Base-by-base conservation (phyloP, 2,797 vertebrate genomes). In the Scomberomorus guttatus region DNA sequence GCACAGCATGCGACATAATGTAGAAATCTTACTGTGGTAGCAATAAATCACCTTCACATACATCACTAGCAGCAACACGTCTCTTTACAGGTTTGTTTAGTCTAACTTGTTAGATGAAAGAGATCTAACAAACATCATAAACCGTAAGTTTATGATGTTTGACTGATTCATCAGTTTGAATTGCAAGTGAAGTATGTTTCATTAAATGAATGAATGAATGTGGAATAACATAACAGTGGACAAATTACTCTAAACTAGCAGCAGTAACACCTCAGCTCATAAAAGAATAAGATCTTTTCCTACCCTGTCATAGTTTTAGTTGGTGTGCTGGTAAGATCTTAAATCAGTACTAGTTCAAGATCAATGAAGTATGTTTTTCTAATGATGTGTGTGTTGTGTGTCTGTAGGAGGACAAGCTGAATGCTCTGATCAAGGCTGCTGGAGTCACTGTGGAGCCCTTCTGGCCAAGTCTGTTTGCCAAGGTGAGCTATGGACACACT, bases 401-500 rank as follows among this genome's bases (percentile, higher is more conserved):
- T 89, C 6, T 89, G 50, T 27, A 99, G 98, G 98, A 99, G 94
- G 98, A 99, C 93, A 99, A 99, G 93, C 97, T 99, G 91, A 97
- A 97, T 58, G 97, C 98, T 1, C 96, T 99, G 74, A 98, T 99
- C 89, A 99, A 99, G 92, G 97, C 98, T 22, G 98, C 98, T 0
- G 96, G 97, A 50, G 98, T 99, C 75, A 96, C 93, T 1, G 97
- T 99, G 62, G 98, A 99, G 82, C 98, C 98, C 0, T 99, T 99
- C 93, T 99, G 98, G 98, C 98, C 98, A 15, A 96, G 97, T 60
- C 96, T 99, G 9, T 99, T 99, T 50, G 97, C 98, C 29, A 99
- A 99, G 97, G 98, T 99, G 84, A 88, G 93, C 3, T 3, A 15
- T 1, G 3, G 3, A 6, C 1, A 12, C 6, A 24, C 20, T 20